Evolutionary conservation across 2,797 vertebrate genomes (phyloP).

Genomic region (Erpetoichthys calabaricus): DNA sequence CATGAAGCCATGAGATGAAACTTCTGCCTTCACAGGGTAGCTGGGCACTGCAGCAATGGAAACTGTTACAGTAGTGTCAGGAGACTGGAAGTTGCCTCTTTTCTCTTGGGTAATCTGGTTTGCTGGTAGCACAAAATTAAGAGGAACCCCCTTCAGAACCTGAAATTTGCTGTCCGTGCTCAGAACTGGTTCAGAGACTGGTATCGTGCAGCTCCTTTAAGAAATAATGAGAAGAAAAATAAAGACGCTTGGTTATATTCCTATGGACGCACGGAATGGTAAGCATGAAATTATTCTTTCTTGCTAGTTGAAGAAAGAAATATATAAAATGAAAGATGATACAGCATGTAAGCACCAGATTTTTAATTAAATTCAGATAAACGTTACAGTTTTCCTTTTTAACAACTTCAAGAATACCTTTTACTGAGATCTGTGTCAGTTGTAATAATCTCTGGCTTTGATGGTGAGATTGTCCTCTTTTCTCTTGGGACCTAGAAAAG

Average conservation of each 20-base stretch:
- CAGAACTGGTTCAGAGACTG: slow-evolving; percentile 49
- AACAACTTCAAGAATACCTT: slow-evolving; percentile 56
- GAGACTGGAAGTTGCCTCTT: slow-evolving; percentile 64
- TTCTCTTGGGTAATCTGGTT: slow-evolving; percentile 74
- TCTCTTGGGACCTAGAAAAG: slow-evolving; percentile 79
- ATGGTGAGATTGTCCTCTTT: slow-evolving; percentile 68
- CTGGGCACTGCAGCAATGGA: slow-evolving; percentile 77
- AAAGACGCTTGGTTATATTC: not conserved
- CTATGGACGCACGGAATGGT: not conserved
- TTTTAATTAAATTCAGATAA: too few relatives aligned
- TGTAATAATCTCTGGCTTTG: slow-evolving; percentile 72
- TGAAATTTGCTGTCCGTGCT: slow-evolving; percentile 75
- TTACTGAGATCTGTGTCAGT: slow-evolving; percentile 88
- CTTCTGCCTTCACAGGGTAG: slow-evolving; percentile 83
- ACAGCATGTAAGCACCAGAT: too few relatives aligned
- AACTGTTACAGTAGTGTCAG: slow-evolving; percentile 85
- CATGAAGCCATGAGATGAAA: slow-evolving; percentile 62
- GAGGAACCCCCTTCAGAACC: slow-evolving; percentile 76
- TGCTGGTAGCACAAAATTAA: slow-evolving; percentile 74
- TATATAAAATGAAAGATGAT: too few relatives aligned
- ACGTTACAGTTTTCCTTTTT: not conserved
- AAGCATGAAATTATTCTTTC: not conserved
- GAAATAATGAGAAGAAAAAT: slow-evolving; percentile 16
- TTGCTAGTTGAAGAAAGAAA: too few relatives aligned
- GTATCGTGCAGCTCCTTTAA: slow-evolving; percentile 51